Base-by-base conservation (phyloP, 2,888 invertebrate genomes). In the Tipula confusa region DNA sequence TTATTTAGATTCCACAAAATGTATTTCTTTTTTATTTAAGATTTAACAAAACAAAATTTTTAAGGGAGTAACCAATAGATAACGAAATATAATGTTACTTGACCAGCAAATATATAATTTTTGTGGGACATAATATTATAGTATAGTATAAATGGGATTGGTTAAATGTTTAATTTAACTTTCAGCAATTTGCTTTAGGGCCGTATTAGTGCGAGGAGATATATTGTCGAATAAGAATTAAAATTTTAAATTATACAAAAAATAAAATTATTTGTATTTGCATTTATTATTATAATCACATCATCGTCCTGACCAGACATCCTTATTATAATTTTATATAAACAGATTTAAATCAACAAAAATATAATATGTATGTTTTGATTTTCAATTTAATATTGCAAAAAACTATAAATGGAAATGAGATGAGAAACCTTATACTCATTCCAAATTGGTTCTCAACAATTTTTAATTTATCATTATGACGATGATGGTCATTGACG, bases 261-360 rank as follows among this genome's bases (percentile, higher is more conserved):
- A 43, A 64, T 24, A 64, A 64, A 64, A 64, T 24, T n/a, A 9
- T 24, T 64, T 64, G 9, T 64, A 64, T 64, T 64, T 64, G 64
- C 64, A 64, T 64, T 64, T 11, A 64, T 64, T 64, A 64, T 64
- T 18, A 64, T 64, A 64, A 64, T 64, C 64, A 64, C 24, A 64
- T 64, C 64, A 64, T 24, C 64, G 24, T 64, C 24, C 64, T 24
- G 64, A 24, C 24, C 64, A 64, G 64, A 64, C 64, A 64, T 64
- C 64, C 64, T 43, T n/a, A 36, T 11, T 64, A 64, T 64, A 64
- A 64, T 64, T 64, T 64, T 64, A 64, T 18, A 11, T 64, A 64
- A 64, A 64, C 64, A 64, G 18, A 43, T 64, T 64, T 64, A 64
- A 64, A 64, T 64, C 24, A 64, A n/a, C n/a, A n/a, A 64, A 64